Evolutionary conservation across 92 coral and sea anemone species (phyloP).

Genomic region (Zoanthus gigantus): DNA sequence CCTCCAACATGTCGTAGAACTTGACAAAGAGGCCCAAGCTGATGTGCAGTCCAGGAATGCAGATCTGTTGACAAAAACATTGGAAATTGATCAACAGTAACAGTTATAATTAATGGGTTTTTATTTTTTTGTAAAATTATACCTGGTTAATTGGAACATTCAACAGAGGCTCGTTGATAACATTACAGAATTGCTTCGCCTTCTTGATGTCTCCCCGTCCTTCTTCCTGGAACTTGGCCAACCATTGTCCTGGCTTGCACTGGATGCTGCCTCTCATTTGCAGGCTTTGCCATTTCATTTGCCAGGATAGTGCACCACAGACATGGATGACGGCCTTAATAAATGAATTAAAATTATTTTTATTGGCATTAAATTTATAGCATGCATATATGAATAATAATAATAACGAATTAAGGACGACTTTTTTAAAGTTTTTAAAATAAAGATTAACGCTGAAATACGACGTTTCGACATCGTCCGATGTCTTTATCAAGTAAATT

Average conservation of each 20-base stretch:
- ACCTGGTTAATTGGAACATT: constrained; percentile 37
- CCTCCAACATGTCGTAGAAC: constrained; percentile 32
- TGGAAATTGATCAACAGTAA: not conserved
- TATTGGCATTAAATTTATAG: not conserved
- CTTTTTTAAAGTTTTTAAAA: too few species aligned
- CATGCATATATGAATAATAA: not conserved
- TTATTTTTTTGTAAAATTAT: not conserved
- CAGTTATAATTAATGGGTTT: not conserved
- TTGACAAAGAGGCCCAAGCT: constrained; percentile 34
- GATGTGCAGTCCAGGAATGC: constrained; percentile 35
- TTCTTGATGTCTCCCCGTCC: constrained; percentile 31
- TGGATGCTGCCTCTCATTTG: constrained; percentile 12
- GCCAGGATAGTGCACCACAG: constrained; percentile 28
- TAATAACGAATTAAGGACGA: not conserved
- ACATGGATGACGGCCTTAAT: constrained; percentile 41
- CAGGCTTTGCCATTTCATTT: not conserved
- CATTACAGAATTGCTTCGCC: constrained; percentile 1
- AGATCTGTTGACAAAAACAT: constrained; percentile 23
- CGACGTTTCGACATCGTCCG: too few species aligned
- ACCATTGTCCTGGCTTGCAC: constrained; percentile 9
- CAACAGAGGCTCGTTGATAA: constrained; percentile 28
- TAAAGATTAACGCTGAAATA: too few species aligned
- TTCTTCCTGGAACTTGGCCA: not conserved
- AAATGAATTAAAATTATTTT: not conserved
- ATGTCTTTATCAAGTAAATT: too few species aligned